Evolutionary conservation across 2,113 vertebrate species (phyloP), one percentile per base, ranked within the genome.

Genomic region (Gracilinanus agilis): DNA sequence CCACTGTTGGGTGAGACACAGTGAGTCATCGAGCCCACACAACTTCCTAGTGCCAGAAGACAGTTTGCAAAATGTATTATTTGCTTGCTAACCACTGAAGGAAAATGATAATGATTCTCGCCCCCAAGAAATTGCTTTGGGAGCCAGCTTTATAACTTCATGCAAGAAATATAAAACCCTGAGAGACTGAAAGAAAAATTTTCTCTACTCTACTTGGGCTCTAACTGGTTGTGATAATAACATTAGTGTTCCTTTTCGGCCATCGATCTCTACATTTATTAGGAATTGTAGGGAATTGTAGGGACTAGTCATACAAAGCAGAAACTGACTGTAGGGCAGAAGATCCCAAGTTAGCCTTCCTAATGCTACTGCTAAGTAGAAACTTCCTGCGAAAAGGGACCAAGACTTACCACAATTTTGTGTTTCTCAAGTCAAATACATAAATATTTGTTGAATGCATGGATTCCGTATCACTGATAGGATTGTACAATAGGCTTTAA

Each of bases 1-100:
- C 61, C 61, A n/a, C 34, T n/a, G 12, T 75, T 55, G 95, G 89
- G 94, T 94, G 96, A 96, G 97, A 88, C 90, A 0, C 88, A 90
- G 97, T 95, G 97, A 95, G 97, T 98, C 97, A 93, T 98, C 97
- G 97, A 49, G 55, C 96, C 98, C 97, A 98, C 97, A 92, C 90
- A 7, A 90, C 97, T 97, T 93, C 96, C 92, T 23, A 91, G 93
- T 97, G 97, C 96, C 98, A 27, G 89, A 90, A 96, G 96, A 92
- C 88, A 94, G 54, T 0, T 91, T 58, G 93, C 58, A 92, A 44
- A 95, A 94, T 91, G 97, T 91, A 93, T 96, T 96, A 90, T 93
- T 97, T 93, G 89, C n/a, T 88, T 93, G 88, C n/a, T 89, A 91
- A 34, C 93, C 89, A 92, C 93, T 67, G 91, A 88, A 96, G 93